Base-by-base conservation (phyloP, 2,797 vertebrate genomes). In the Brachyrhaphis roseni region DNA sequence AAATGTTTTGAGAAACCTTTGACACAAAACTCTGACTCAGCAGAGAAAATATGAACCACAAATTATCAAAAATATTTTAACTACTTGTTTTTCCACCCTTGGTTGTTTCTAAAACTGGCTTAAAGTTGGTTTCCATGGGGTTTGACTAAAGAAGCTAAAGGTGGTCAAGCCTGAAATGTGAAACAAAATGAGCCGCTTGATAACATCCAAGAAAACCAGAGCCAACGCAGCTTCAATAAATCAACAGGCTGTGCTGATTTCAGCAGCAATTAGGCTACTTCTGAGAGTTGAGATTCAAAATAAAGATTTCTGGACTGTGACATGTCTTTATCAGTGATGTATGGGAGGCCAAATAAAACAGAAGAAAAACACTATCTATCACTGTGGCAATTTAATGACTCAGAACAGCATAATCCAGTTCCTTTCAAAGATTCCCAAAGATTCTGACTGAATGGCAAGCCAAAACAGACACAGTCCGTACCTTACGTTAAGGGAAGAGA, bases 171-270 rank as follows among this genome's bases (percentile, higher is more conserved):
- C 70, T 80, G 72, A 90, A 88, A 88, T 87, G 86, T 85, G 83
- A 85, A 82, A 71, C 78, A 84, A 83, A 93, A 88, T 47, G 78
- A 86, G 89, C 81, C 46, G 78, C 74, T 79, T 41, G 92, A 93
- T 93, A 91, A 72, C 18, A 91, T 92, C 90, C 90, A 82, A 89
- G 84, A 83, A 91, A 90, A 92, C 82, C 90, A 87, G 82, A 36
- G 8, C 76, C 78, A 78, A 88, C 84, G 86, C 34, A 2, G 83
- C 31, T 51, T 70, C 74, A 46, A 90, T 93, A 87, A 87, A 92
- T 91, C 91, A 93, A 80, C 91, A 87, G 85, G 80, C 81, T 0
- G 34, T 26, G 77, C 78, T 75, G 64, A 80, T 47, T 83, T 78
- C 86, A 76, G 78, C 82, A 45, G 87, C 84, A 78, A 87, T 89